phyloP scores from a whole-genome alignment of 2,888 invertebrate genomes.

The Pseudeuparius sepicola region DNA sequence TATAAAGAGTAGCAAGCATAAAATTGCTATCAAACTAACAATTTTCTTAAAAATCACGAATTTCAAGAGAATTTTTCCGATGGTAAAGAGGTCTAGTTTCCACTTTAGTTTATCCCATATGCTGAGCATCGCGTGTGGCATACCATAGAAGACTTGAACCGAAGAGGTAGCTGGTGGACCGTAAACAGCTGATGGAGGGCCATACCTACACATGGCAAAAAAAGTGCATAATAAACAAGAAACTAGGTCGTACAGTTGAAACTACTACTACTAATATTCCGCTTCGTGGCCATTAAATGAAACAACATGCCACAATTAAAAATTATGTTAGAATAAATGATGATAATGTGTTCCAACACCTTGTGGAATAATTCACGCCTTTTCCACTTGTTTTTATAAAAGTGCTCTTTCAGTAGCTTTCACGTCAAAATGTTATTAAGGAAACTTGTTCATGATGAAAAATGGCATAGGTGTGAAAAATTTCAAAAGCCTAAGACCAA shows the following conservation, averaged over 20 bases:
- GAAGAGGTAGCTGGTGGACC: slow-evolving; percentile 26
- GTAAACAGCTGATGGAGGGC: slow-evolving; percentile 26
- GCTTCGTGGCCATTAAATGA: slow-evolving; percentile 1
- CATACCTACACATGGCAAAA: slow-evolving; percentile 13
- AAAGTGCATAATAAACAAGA: slow-evolving; percentile 1
- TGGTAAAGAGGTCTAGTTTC: slow-evolving; percentile 59
- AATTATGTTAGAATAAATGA: too few species aligned
- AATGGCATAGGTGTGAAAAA: too few species aligned
- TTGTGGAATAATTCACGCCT: too few species aligned
- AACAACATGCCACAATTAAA: too few species aligned
- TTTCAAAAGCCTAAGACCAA: too few species aligned
- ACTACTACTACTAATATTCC: slow-evolving; percentile 3
- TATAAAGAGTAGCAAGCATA: slow-evolving; percentile 65
- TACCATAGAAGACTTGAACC: slow-evolving; percentile 38
- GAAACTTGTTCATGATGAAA: too few species aligned
- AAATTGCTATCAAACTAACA: slow-evolving; percentile 66
- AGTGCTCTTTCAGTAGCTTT: too few species aligned
- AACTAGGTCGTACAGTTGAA: slow-evolving; percentile 4
- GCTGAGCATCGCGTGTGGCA: slow-evolving; percentile 49
- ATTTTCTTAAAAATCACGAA: slow-evolving; percentile 72
- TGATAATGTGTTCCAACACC: too few species aligned
- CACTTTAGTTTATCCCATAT: slow-evolving; percentile 57
- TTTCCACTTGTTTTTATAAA: too few species aligned
- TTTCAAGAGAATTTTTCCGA: slow-evolving; percentile 67
- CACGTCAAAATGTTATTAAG: too few species aligned